Percentiles rank a stretch among this genome's conserved stretches.
phyloP scores from a whole-genome alignment of 2,797 vertebrate species.

The Fratercula arctica region DNA sequence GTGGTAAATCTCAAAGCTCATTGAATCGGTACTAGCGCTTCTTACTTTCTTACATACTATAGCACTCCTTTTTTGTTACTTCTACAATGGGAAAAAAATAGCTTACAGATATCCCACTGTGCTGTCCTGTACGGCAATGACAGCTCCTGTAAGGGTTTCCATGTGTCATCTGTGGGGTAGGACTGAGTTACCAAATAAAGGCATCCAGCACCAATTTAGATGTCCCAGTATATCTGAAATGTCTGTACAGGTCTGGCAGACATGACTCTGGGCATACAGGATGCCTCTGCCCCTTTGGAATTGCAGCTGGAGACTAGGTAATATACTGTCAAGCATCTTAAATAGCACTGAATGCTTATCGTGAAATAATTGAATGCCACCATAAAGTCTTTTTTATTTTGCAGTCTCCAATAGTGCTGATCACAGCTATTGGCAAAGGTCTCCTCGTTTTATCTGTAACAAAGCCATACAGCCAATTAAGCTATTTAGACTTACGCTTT shows the following conservation, averaged over 20 bases:
- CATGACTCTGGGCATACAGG: not conserved
- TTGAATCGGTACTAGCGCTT: not conserved
- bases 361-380: not conserved
- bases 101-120: not conserved
- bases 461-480: not conserved
- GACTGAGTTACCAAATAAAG: not conserved
- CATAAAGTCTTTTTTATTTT: not conserved
- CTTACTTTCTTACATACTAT: not conserved
- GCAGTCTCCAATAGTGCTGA: not conserved
- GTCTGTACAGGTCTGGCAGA: not conserved
- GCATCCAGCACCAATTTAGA: not conserved
- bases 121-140: not conserved
- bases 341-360: not conserved
- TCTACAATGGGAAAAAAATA: not conserved
- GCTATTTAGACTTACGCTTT: not conserved
- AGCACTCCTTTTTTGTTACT: not conserved
- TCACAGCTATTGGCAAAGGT: not conserved
- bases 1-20: not conserved
- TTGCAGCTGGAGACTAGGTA: not conserved
- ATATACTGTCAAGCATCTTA: not conserved
- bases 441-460: not conserved
- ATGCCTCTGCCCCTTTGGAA: not conserved
- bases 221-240: not conserved
- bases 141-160: not conserved
- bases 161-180: not conserved